These are phyloP conservation scores for Eristalis pertinax DNA, from an alignment of 2,888 invertebrate genomes.

Conservation along the genomic window DNA sequence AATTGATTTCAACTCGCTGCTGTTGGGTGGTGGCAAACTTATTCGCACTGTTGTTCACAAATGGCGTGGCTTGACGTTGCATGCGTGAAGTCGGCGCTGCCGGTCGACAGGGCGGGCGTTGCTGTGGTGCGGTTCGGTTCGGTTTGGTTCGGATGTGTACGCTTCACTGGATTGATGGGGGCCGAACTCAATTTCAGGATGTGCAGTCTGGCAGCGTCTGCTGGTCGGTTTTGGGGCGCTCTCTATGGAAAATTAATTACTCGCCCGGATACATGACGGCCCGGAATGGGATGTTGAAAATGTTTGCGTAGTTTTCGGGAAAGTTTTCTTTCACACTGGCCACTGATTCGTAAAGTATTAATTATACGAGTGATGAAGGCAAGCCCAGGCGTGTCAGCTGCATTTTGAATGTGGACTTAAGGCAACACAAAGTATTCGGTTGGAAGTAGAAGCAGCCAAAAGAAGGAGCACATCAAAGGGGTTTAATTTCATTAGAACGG, in stretches of 20 bases:
- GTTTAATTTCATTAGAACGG: neutral
- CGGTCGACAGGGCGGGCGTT: neutral
- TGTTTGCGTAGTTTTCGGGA: neutral
- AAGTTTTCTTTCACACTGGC: neutral
- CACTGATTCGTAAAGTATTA: neutral
- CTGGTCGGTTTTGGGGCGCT: neutral
- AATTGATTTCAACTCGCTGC: neutral
- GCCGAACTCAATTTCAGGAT: slow-evolving; percentile 23
- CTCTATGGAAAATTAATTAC: slow-evolving; percentile 25
- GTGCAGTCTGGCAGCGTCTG: slow-evolving; percentile 10
- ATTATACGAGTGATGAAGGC: neutral
- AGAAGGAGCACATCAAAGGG: neutral
- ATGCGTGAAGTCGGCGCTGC: slow-evolving; percentile 2
- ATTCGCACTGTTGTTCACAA: slow-evolving; percentile 16
- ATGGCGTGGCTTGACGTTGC: neutral
- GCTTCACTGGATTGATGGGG: neutral
- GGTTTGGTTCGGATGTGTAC: neutral
- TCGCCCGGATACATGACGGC: neutral
- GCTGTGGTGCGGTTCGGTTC: too few relatives aligned
- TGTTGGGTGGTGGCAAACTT: neutral
- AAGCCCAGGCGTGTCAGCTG: neutral
- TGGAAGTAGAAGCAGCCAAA: neutral
- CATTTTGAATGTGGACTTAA: neutral
- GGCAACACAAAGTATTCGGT: too few relatives aligned
- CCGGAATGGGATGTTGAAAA: neutral